Evolutionary conservation across 1,140 invertebrate species (phyloP).

Genomic region (Ephestia elutella): DNA sequence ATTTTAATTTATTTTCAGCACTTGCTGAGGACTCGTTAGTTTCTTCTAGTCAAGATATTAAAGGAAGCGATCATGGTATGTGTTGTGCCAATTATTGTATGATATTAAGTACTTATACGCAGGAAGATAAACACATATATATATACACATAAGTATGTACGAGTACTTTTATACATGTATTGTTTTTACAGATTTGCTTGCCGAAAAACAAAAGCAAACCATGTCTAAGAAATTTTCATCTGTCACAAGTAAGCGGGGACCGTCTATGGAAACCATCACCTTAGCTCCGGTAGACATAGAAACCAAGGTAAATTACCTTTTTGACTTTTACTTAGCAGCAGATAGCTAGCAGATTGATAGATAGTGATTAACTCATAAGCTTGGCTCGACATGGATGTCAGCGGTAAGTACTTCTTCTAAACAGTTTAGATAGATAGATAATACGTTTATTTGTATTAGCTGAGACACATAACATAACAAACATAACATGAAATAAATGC

Average conservation of each 20-base stretch:
- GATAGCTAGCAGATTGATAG: too few relatives aligned
- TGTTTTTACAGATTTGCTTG: conserved; percentile 30
- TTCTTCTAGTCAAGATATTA: conserved; percentile 20
- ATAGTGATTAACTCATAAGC: too few relatives aligned
- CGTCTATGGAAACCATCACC: conserved; percentile 37
- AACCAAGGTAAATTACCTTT: conserved; percentile 32
- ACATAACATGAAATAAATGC: too few relatives aligned
- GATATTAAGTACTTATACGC: too few relatives aligned
- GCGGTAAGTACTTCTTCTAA: too few relatives aligned
- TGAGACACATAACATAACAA: too few relatives aligned
- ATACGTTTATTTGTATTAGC: too few relatives aligned
- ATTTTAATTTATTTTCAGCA: conserved; percentile 25
- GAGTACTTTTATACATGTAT: too few relatives aligned
- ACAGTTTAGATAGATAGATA: too few relatives aligned
- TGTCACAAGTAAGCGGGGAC: conserved; percentile 31
- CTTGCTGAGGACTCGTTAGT: conserved; percentile 44
- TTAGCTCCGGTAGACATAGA: conserved; percentile 34
- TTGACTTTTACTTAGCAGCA: neutral
- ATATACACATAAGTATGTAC: too few relatives aligned
- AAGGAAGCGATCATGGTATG: conserved; percentile 36
- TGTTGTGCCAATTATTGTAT: neutral
- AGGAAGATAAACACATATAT: too few relatives aligned
- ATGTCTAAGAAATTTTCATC: conserved; percentile 38
- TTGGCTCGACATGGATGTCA: too few relatives aligned
- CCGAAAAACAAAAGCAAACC: conserved; percentile 38